Base-by-base conservation (phyloP, 2,113 vertebrate genomes). In the Pelvicachromis taeniatus region DNA sequence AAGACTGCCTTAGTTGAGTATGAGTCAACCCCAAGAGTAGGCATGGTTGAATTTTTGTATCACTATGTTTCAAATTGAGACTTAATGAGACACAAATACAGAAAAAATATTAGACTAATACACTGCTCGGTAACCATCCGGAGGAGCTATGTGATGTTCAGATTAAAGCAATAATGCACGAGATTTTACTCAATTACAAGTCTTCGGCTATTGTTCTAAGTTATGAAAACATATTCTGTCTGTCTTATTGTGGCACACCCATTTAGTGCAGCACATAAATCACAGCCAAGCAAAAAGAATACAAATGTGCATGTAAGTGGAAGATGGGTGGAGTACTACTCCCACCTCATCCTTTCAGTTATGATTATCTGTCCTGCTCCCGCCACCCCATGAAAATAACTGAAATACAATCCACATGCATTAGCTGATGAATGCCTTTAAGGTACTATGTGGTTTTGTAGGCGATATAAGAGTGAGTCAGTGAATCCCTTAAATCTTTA, bases 321-420 rank as follows among this genome's bases (percentile, higher is more conserved):
- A 56, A 14, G 31, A 12, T 9, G 56, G 29, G 11, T 10, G 77
- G 33, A 40, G 45, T 7, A 4, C 7, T 26, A 17, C 55, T 80
- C 63, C 21, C 6, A 38, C 54, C 56, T 58, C 23, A 63, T 81
- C 12, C 26, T 73, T 33, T 81, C 31, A 35, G 21, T 16, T 85
- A 33, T 2, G 14, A 85, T 87, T 31, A 82, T 59, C 63, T 65
- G 87, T 58, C 59, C 52, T 59, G 45, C 59, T 75, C 54, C 58
- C 16, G 9, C 50, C 65, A 26, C 65, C 68, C 54, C 17, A 26
- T 3, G 38, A 73, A 52, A 56, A 90, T 29, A 2, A 40, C 13
- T 77, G 82, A 86, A 84, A 91, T 45, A 73, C 13, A 80, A 80
- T 63, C 83, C 81, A 38, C n/a, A 23, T 50, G 19, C 63, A 83